Conservation (phyloP, 2,888 invertebrate genomes). For the Dendrolimus houi region DNA sequence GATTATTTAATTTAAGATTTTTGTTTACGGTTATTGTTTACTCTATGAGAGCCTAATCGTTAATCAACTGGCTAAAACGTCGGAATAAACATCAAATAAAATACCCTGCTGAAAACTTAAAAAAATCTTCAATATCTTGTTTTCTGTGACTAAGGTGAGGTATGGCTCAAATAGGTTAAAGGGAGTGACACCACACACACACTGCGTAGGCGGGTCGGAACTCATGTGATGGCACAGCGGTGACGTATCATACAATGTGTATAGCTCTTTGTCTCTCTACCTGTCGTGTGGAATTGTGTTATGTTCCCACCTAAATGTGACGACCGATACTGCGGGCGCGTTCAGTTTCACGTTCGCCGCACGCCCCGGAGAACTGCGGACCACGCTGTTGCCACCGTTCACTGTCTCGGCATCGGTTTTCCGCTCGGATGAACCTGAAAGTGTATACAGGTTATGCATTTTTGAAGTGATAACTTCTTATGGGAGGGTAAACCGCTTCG, state of each 20-base stretch:
- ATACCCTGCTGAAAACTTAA: no score
- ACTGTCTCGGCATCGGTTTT: conserved; percentile 20
- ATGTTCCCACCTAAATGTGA: conserved; percentile 94
- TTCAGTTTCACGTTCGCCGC: conserved; percentile 68
- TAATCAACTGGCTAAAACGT: no score
- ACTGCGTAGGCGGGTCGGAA: neutral
- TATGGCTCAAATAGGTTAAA: neutral
- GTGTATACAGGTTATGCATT: neutral
- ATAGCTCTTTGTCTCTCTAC: conserved; percentile 81
- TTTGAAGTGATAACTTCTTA: no score
- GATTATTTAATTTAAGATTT: no score
- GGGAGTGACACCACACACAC: no score
- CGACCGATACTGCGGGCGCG: conserved; percentile 90
- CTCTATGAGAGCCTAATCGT: no score
- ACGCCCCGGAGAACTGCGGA: conserved; percentile 52
- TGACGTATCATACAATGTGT: conserved; percentile 8
- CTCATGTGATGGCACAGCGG: neutral
- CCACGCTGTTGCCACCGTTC: conserved; percentile 36
- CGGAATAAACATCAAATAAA: no score
- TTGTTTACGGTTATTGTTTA: no score
- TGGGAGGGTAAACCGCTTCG: no score
- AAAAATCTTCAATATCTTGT: no score
- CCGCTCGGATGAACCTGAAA: conserved; percentile 22
- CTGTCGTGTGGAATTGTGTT: conserved; percentile 76
- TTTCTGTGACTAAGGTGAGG: neutral